Evolutionary conservation across 92 coral and sea anemone species (phyloP).

Genomic region (Paramuricea clavata): DNA sequence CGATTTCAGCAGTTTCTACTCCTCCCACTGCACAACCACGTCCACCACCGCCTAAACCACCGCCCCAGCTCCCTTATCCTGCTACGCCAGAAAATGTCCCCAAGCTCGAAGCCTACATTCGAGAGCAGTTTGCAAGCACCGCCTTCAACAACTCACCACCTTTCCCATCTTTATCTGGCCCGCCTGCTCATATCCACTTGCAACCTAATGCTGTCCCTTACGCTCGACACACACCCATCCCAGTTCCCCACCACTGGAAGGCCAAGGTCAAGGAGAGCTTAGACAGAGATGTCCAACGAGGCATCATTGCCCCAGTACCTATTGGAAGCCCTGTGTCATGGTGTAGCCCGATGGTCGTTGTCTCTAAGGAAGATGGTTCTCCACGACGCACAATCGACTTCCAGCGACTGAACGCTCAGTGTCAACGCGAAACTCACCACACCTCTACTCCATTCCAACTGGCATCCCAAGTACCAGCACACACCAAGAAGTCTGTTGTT

Average conservation of each 20-base stretch:
- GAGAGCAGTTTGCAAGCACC: conserved; percentile 5
- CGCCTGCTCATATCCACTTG: conserved; percentile 25
- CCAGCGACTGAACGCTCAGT: conserved; percentile 26
- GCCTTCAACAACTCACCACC: conserved; percentile 33
- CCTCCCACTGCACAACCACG: not conserved
- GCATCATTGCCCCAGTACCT: conserved; percentile 8
- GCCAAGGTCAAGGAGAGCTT: not conserved
- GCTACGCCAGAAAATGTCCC: conserved; percentile 23
- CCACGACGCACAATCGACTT: conserved; percentile 28
- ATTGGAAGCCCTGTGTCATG: conserved; percentile 19
- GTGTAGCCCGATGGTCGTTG: conserved; percentile 28
- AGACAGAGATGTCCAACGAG: conserved; percentile 2
- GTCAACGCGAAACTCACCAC: conserved; percentile 5
- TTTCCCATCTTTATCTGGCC: conserved; percentile 27
- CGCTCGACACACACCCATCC: conserved; percentile 28
- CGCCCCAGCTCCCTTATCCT: conserved; percentile 21
- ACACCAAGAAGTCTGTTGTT: conserved; percentile 18
- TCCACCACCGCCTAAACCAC: conserved; percentile 24
- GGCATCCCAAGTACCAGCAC: conserved; percentile 19
- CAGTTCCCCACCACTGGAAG: conserved; percentile 38
- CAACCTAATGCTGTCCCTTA: not conserved
- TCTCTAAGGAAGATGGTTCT: conserved; percentile 9
- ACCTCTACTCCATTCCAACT: conserved; percentile 32
- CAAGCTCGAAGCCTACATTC: conserved; percentile 30
- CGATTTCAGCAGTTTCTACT: not conserved